Evolutionary conservation across 1,140 invertebrate species (phyloP).

Genomic region (Choristoneura fumiferana): DNA sequence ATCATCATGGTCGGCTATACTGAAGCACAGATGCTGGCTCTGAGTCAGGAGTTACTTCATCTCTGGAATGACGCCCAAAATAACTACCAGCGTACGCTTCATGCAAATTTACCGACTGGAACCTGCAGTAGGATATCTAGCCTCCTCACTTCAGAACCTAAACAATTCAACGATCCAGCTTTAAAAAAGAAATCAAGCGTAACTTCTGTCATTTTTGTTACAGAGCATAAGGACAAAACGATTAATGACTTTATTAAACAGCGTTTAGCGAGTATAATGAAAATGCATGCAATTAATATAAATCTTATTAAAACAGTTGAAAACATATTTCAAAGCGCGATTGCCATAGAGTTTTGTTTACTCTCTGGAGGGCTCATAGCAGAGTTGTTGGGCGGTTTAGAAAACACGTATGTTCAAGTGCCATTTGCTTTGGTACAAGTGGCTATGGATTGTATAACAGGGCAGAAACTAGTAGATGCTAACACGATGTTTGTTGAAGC

Average conservation of each 20-base stretch:
- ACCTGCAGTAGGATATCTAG: no score
- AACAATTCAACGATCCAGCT: no score
- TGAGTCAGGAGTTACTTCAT: conserved; percentile 40
- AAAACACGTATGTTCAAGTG: conserved; percentile 53
- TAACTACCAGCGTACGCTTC: conserved; percentile 24
- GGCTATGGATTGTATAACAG: conserved; percentile 43
- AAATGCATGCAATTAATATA: conserved; percentile 32
- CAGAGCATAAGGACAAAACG: not conserved
- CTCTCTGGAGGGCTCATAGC: conserved; percentile 36
- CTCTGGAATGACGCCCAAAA: conserved; percentile 42
- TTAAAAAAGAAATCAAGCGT: no score
- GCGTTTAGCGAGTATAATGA: conserved; percentile 33
- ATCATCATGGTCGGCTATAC: conserved; percentile 45
- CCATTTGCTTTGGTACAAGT: conserved; percentile 46
- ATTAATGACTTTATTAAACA: conserved; percentile 33
- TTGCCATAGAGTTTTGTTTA: conserved; percentile 39
- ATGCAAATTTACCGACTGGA: no score
- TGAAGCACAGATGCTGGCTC: conserved; percentile 44
- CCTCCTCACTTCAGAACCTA: no score
- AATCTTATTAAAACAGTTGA: conserved; percentile 33
- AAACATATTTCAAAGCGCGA: conserved; percentile 26
- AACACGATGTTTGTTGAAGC: conserved; percentile 34
- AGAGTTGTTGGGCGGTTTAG: conserved; percentile 48
- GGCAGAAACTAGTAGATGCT: conserved; percentile 51
- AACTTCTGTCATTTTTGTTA: conserved; percentile 1